Base-by-base conservation (phyloP, 2,888 invertebrate species). In the Heteropelma amictum region DNA sequence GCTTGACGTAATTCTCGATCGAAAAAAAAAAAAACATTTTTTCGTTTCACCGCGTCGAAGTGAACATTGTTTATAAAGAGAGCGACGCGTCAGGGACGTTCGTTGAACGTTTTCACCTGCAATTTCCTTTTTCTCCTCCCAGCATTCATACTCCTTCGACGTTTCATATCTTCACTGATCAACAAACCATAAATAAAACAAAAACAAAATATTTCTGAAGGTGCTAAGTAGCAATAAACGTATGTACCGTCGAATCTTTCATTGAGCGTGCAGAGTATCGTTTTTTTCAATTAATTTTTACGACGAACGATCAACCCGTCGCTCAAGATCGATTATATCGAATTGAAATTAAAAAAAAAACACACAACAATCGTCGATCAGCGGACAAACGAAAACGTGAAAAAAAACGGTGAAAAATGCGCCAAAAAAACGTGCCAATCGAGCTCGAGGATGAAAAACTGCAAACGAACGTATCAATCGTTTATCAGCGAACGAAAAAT, bases 141-240 rank as follows among this genome's bases (percentile, higher is more conserved):
- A 64, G 65, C 65, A 65, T 54, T 61, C 65, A 33, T 49, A 70
- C 67, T 67, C 49, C 69, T 49, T 47, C 42, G 45, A 35, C 56
- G 38, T 67, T 40, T 63, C 53, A 72, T 76, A 74, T 76, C 73
- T 77, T 79, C 74, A 71, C 70, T 56, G 67, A 61, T 61, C 65
- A 40, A 76, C 67, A 61, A 51, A 75, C 28, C n/a, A n/a, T n/a
- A n/a, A n/a, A n/a, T n/a, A n/a, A n/a, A n/a, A n/a, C n/a, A n/a
- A n/a, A n/a, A n/a, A n/a, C n/a, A n/a, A 54, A 70, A 68, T 70
- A 67, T 65, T 77, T 72, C 72, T 67, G 26, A 79, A 75, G 74
- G 74, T 75, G 74, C 70, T 75, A 75, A 65, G 56, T 75, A 75
- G 75, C 71, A 75, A 71, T 75, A 70, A 75, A 38, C 33, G 8